Evolutionary conservation across 2,888 invertebrate genomes (phyloP), one percentile per base, ranked within the genome.

Genomic region (Brachylomia viminalis): DNA sequence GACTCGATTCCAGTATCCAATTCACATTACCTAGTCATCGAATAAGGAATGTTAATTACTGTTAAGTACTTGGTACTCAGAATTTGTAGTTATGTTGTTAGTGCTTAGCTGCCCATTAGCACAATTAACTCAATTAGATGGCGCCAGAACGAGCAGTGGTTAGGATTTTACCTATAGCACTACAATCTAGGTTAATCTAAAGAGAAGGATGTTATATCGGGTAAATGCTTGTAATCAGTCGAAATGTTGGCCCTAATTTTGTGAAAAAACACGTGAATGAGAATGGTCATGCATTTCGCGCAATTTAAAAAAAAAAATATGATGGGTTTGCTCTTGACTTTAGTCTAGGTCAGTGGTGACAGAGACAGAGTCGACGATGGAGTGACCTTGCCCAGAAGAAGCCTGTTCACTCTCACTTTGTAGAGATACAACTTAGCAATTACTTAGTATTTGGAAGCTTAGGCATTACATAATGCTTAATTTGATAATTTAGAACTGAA

Each of bases 91-190:
- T 72, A 77, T 81, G 72, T 75, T 79, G 73, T 79, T 78, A 86
- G 76, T 72, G 78, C 69, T 87, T 78, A 83, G 77, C 76, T 78
- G 72, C 75, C 70, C 65, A 86, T 86, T 75, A 81, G 67, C 68
- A 67, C 71, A 81, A 88, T 86, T 88, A 84, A 71, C 77, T 73
- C 74, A 75, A 87, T 86, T 77, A 79, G 72, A 77, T 30, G 72
- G 85, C 82, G 74, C 72, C 75, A 75, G 66, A 75, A 69, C 59
- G 59, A 58, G 47, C 64, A 74, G 69, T 73, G 65, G 71, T 65
- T 45, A 49, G 69, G 70, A 83, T 86, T 76, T 69, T 64, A 70
- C 58, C 27, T 58, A 68, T 49, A 13, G 47, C n/a, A 56, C 30
- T 74, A 61, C 27, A 56, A 77, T 62, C n/a, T 67, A 33, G 61